A percentile compares a stretch with the other conserved stretches of the same genome.
Evolutionary conservation across 2,113 vertebrate species (phyloP).

Genomic region (Xyrauchen texanus): DNA sequence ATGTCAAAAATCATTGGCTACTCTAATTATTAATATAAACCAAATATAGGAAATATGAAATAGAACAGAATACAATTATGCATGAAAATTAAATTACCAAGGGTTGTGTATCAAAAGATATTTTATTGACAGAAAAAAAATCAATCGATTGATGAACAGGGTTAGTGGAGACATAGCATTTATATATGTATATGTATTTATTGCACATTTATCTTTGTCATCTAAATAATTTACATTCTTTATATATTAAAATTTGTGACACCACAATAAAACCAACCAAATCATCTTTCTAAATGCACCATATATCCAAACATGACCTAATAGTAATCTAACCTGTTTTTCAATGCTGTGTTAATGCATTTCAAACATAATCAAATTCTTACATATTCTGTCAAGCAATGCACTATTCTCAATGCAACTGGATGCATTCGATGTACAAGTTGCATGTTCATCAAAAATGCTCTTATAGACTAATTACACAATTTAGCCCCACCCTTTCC

Average conservation of each 20-base stretch:
- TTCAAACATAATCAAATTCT: background rate
- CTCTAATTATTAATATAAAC: no score
- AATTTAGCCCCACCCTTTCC: slow-evolving; percentile 35
- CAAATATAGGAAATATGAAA: background rate
- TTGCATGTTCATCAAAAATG: background rate
- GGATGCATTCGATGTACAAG: background rate
- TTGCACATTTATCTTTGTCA: no score
- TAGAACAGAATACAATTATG: background rate
- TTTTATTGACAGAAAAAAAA: background rate
- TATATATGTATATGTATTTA: no score
- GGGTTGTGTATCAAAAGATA: background rate
- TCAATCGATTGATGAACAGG: no score
- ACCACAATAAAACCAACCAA: no score
- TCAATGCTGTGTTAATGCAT: background rate
- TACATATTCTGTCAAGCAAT: background rate
- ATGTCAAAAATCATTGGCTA: background rate
- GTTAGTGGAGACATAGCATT: no score
- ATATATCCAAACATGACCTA: no score
- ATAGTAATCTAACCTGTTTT: no score
- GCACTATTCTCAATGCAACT: background rate
- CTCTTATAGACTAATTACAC: slow-evolving; percentile 21
- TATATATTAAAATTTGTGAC: no score
- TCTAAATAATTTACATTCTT: no score
- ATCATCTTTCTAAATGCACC: no score
- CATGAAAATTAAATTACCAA: background rate